Evolutionary conservation across 2,888 invertebrate species (phyloP).

Genomic region (Unio pictorum): DNA sequence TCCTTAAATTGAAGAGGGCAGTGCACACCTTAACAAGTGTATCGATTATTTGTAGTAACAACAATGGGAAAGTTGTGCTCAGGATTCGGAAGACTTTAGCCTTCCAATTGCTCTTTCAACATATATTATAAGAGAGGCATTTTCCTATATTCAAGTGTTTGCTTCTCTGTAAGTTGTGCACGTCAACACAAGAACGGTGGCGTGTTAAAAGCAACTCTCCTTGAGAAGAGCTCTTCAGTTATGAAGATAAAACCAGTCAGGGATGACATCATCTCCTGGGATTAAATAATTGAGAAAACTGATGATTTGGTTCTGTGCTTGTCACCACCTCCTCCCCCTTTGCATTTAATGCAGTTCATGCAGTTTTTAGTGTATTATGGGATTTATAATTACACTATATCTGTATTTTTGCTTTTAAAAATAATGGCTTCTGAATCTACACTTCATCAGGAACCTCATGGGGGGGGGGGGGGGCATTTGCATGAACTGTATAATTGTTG

Average conservation of each 20-base stretch:
- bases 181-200: constrained; percentile 12
- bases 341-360: constrained; percentile 8
- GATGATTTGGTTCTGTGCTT: constrained; percentile 11
- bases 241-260: constrained; percentile 14
- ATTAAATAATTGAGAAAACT: constrained; percentile 14
- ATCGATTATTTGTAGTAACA: constrained; percentile 5
- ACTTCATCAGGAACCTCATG: too few relatives aligned
- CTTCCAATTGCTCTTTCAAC: constrained; percentile 26
- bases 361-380: constrained; percentile 7
- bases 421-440: constrained; percentile 12
- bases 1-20: constrained; percentile 9
- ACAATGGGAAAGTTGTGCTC: constrained; percentile 13
- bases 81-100: constrained; percentile 19
- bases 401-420: neutral
- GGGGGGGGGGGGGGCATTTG: too few relatives aligned
- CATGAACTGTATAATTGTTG: too few relatives aligned
- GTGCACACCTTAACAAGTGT: constrained; percentile 8
- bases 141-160: constrained; percentile 11
- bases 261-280: constrained; percentile 24
- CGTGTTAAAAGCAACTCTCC: neutral
- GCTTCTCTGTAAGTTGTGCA: constrained; percentile 9
- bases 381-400: constrained; percentile 3
- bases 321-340: constrained; percentile 17
- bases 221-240: constrained; percentile 13
- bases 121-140: constrained; percentile 17